Evolutionary conservation across 2,113 vertebrate genomes (phyloP), one percentile per base, ranked within the genome.

Genomic region (Xiphophorus couchianus): DNA sequence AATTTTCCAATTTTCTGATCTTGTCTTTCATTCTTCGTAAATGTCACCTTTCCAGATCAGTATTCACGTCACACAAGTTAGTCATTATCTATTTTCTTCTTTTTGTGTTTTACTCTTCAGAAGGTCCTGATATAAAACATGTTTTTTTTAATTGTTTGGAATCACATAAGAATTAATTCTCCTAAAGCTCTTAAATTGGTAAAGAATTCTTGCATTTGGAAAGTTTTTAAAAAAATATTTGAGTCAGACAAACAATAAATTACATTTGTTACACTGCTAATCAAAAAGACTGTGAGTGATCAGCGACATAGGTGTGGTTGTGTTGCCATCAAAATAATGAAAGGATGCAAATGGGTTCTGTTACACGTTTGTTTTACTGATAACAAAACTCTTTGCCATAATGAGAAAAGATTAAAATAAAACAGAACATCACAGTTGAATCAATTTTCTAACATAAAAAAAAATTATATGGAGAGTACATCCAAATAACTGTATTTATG

Each of bases 231-330:
- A 33, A 33, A 12, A 27, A 1, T 19, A 19, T 48, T 17, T 48
- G 44, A 19, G 44, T 35, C 1, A 71, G 61, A 28, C 82, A 85
- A 82, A 90, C 83, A 75, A 84, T 48, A 75, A 58, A 81, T 67
- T 37, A 30, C 29, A 62, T 62, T 62, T 48, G 4, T 48, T 48
- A 48, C 44, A 17, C 1, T 31, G 1, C 1, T 4, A 6, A 63
- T 64, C 15, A 64, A 15, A 33, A 33, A 64, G 51, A 54, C 51
- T 11, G 44, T 48, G 51, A 7, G 6, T 62, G 15, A 62, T 29
- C 14, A 62, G 13, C 5, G 30, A 62, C 30, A 62, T 7, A 30
- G 9, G 14, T 30, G 15, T 62, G n/a, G 13, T 48, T 48, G 44
- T 17, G 17, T 48, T 19, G 44, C 44, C 17, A 19, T 17, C 44